Base-by-base conservation (phyloP, 1,140 invertebrate genomes). In the Neotoxoptera formosana region DNA sequence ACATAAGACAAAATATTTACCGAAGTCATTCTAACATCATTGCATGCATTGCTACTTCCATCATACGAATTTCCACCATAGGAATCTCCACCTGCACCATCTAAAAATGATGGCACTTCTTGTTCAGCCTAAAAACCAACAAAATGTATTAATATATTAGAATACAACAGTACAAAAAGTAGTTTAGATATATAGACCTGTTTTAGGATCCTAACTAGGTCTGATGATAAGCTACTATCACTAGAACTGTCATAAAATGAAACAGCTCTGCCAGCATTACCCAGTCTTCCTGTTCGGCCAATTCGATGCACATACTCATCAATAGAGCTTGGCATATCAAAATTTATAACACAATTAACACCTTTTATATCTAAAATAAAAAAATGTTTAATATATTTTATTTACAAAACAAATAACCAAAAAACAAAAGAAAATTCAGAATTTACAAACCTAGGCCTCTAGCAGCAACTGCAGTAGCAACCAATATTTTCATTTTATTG, bases 231-330 rank as follows among this genome's bases (percentile, higher is more conserved):
- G 17, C 45, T 47, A 76, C 9, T 45, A 92, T 94, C 93, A 45
- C 48, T 48, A 53, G 47, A n/a, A 53, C 86, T 56, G 36, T 94
- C 94, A 84, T 93, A 94, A 47, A 94, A 94, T 36, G 93, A 94
- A 36, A 93, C 91, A n/a, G 94, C 94, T 91, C 51, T 47, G 20
- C 94, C 94, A 45, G 92, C 86, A 96, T 99, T 99, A 91, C 98
- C 98, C 97, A 99, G 98, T 95, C 98, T 97, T 76, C 99, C 99
- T 30, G 99, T 99, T 97, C 99, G 97, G 93, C 99, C 99, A 95
- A 99, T 99, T 94, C 99, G 97, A 96, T 99, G 99, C 90, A 99
- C 98, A 95, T 99, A 99, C 95, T 99, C 99, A 95, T 99, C 99
- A 94, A 99, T 98, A 95, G 99, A 98, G 81, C 97, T 98, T n/a